Evolutionary conservation across 2,113 vertebrate genomes (phyloP).

Genomic region (Shinisaurus crocodilurus): DNA sequence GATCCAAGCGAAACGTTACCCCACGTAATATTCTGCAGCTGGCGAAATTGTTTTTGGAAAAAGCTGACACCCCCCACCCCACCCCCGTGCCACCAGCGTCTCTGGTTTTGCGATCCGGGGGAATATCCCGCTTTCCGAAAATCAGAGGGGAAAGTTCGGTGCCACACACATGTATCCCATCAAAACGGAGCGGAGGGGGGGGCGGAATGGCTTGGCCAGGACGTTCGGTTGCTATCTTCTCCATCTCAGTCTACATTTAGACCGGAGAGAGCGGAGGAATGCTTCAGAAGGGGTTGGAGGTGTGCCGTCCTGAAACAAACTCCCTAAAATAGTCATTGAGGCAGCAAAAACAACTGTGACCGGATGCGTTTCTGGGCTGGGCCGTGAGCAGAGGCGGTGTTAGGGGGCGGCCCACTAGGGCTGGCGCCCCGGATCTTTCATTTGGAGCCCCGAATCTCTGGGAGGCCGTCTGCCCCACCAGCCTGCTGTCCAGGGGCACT

Average conservation of each 20-base stretch:
- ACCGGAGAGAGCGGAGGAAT: conserved; percentile 46
- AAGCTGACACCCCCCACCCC: too few species aligned
- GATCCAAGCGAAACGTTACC: conserved; percentile 76
- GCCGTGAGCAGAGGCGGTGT: too few species aligned
- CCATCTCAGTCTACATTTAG: conserved; percentile 46
- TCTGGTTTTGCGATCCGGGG: conserved; percentile 52
- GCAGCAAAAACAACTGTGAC: background rate
- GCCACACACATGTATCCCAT: conserved; percentile 51
- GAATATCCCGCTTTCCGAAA: conserved; percentile 50
- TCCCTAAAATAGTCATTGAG: conserved; percentile 12
- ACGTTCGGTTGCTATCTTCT: conserved; percentile 15
- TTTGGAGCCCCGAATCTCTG: too few species aligned
- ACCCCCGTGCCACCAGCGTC: conserved; percentile 64
- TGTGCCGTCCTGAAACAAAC: background rate
- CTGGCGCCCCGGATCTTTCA: too few species aligned
- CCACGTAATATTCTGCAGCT: conserved; percentile 79
- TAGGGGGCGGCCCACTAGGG: too few species aligned
- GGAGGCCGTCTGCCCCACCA: too few species aligned
- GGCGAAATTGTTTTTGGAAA: conserved; percentile 70
- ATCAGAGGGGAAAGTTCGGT: conserved; percentile 35
- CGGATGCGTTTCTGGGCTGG: background rate
- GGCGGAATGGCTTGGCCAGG: conserved; percentile 12
- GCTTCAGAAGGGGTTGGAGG: background rate
- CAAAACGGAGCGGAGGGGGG: conserved; percentile 41
- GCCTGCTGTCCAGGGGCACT: too few species aligned